Percentiles rank a stretch among this genome's conserved stretches.
phyloP scores from a whole-genome alignment of 53 echinoderm and acorn worm genomes.

The Arbacia lixula region DNA sequence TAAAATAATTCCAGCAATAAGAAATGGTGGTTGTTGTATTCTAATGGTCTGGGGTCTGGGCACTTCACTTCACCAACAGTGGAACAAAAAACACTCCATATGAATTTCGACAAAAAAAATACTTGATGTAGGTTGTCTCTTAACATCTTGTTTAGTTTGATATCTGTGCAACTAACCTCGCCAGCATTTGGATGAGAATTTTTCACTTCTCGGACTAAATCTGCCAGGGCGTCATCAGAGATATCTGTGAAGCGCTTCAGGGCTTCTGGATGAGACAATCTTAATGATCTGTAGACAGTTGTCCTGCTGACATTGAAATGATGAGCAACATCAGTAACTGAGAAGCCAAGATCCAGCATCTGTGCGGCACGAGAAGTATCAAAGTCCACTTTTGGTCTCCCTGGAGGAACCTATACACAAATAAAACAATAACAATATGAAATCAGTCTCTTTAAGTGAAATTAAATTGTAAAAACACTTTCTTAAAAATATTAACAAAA shows the following conservation, averaged over 20 bases:
- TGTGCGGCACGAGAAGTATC: conserved; percentile 19
- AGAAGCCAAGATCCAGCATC: conserved; percentile 41
- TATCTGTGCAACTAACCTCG: no score
- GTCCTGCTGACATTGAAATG: conserved; percentile 49
- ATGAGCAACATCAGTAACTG: conserved; percentile 39
- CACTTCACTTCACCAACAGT: no score
- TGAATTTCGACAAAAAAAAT: no score
- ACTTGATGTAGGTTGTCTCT: no score
- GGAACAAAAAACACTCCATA: no score
- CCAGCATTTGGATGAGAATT: conserved; percentile 58
- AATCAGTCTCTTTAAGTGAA: neutral
- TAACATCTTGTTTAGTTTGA: no score
- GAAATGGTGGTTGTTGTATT: no score
- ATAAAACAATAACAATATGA: conserved; percentile 9
- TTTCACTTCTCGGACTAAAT: conserved; percentile 45
- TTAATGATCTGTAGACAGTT: conserved; percentile 47
- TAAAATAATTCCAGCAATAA: no score
- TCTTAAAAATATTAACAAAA: neutral
- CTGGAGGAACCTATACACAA: conserved; percentile 19
- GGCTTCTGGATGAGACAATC: conserved; percentile 26
- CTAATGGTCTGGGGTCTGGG: no score
- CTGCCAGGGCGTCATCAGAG: conserved; percentile 46
- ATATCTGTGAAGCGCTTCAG: conserved; percentile 45
- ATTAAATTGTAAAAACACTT: neutral
- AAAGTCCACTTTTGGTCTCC: conserved; percentile 31